Conservation (phyloP, 2,888 invertebrate species). For the Sericinus montela region DNA sequence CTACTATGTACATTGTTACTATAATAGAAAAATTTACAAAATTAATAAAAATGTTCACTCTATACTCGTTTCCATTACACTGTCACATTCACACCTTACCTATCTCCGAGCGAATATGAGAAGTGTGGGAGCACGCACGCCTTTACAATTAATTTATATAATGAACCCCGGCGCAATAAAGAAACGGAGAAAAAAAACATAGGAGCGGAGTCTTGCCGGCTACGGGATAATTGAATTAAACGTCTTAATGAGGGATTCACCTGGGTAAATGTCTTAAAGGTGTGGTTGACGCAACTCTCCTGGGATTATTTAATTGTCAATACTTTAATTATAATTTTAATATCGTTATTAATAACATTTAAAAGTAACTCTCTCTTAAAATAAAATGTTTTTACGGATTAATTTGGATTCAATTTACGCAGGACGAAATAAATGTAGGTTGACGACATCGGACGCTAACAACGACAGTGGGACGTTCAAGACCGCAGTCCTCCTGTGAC, state of each 20-base stretch:
- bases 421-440: no score
- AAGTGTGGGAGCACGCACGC: slow-evolving; percentile 17
- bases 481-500: no score
- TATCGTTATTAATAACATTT: no score
- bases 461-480: no score
- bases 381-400: no score
- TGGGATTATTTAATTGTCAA: no score
- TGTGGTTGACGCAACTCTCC: neutral
- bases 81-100: slow-evolving; percentile 14
- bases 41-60: neutral
- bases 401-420: no score
- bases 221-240: slow-evolving; percentile 20
- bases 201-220: slow-evolving; percentile 1
- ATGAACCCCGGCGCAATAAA: slow-evolving; percentile 16
- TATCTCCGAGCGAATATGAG: slow-evolving; percentile 18
- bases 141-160: slow-evolving; percentile 20
- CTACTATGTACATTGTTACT: no score
- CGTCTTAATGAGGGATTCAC: slow-evolving; percentile 14
- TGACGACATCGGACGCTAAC: no score
- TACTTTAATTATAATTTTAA: no score
- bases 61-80: slow-evolving; percentile 15
- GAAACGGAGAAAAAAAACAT: slow-evolving; percentile 3
- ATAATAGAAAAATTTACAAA: no score
- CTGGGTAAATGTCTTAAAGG: slow-evolving; percentile 1
- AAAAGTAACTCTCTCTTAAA: no score